Percentiles rank a stretch among this genome's conserved stretches.
These are phyloP conservation scores for Metallyticus violacea DNA, from an alignment of 2,888 invertebrate genomes.

Conservation along the genomic window DNA sequence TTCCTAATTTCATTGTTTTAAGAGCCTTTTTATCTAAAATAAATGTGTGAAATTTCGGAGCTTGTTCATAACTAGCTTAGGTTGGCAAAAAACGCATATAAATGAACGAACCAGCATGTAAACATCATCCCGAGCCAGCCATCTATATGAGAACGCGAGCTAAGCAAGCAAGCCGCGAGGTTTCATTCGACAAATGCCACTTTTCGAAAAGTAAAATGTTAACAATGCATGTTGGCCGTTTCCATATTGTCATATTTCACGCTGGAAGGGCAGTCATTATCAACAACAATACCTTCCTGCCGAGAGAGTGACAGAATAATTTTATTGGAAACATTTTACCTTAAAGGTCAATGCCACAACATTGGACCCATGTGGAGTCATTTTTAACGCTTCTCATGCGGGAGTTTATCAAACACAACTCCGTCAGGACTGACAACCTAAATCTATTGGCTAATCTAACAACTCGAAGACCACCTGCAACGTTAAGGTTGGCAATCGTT, in stretches of 20 bases:
- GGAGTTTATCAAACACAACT: neutral
- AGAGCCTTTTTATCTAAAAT: too few species aligned
- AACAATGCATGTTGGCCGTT: neutral
- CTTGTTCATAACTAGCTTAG: too few species aligned
- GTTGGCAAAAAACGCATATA: too few species aligned
- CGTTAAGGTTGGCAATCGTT: neutral
- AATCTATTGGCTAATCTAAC: neutral
- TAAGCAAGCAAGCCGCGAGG: too few species aligned
- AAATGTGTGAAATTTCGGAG: too few species aligned
- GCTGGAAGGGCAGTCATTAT: neutral
- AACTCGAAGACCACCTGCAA: neutral
- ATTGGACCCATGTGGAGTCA: neutral
- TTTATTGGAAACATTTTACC: too few species aligned
- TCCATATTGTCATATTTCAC: neutral
- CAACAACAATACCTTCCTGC: neutral
- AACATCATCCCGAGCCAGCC: too few species aligned
- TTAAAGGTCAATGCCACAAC: neutral
- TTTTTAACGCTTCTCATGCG: neutral
- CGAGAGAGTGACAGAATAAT: neutral
- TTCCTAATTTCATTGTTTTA: too few species aligned
- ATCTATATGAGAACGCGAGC: too few species aligned
- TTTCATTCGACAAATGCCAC: too few species aligned
- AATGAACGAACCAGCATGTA: too few species aligned
- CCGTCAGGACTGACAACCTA: neutral
- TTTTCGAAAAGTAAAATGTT: too few species aligned